Evolutionary conservation across 2,888 invertebrate genomes (phyloP).

Genomic region (Drosophila nr. perissopoda): DNA sequence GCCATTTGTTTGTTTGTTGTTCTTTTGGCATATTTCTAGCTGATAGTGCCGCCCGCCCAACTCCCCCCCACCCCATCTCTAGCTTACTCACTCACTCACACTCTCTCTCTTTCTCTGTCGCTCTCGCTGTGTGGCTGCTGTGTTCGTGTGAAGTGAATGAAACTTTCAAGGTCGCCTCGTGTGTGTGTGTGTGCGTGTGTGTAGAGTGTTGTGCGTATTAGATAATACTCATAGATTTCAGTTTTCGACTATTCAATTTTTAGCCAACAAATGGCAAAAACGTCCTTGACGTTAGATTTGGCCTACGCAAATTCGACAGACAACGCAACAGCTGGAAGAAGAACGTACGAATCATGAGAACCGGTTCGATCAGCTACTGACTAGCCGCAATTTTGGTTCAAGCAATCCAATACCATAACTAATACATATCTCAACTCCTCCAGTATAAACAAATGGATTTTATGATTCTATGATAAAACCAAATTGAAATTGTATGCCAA

Average conservation of each 20-base stretch:
- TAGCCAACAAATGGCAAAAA: constrained; percentile 19
- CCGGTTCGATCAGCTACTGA: constrained; percentile 20
- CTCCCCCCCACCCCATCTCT: constrained; percentile 5
- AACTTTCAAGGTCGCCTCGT: constrained; percentile 79
- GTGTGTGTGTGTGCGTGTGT: constrained; percentile 7
- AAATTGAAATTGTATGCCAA: neutral
- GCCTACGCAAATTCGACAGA: constrained; percentile 8
- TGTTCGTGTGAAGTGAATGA: constrained; percentile 77
- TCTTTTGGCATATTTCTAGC: constrained; percentile 72
- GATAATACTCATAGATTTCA: constrained; percentile 69
- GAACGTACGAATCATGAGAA: neutral
- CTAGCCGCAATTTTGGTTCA: constrained; percentile 1
- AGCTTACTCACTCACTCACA: neutral
- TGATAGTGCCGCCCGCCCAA: constrained; percentile 60
- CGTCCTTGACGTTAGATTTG: constrained; percentile 42
- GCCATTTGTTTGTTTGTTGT: constrained; percentile 65
- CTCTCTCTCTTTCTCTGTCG: neutral
- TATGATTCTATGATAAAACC: neutral
- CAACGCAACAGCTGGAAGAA: neutral
- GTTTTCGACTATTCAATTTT: constrained; percentile 43
- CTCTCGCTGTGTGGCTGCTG: neutral
- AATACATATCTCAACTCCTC: neutral
- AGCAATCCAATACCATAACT: neutral
- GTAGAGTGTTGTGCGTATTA: constrained; percentile 61
- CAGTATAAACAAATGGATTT: neutral